Evolutionary conservation across 2,113 vertebrate species (phyloP).

Genomic region (Mastomys coucha): DNA sequence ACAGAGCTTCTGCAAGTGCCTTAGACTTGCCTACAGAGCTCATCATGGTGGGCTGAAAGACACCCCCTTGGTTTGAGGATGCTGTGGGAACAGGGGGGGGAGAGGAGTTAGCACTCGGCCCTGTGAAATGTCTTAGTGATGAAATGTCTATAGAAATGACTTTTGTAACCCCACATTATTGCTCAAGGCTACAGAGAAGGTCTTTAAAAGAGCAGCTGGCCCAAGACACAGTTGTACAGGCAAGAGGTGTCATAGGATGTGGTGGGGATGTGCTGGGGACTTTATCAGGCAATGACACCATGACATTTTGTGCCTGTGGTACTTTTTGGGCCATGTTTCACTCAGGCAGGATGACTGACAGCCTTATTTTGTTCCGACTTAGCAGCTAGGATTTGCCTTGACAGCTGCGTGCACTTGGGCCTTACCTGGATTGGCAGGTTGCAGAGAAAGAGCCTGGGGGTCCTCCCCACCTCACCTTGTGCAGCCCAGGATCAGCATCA

Average conservation of each 20-base stretch:
- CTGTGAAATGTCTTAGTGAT: not conserved
- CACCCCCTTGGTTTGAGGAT: not conserved
- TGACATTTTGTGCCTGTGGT: conserved; percentile 57
- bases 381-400: conserved; percentile 63
- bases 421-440: conserved; percentile 67
- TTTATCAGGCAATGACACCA: conserved; percentile 12
- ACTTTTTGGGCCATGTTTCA: conserved; percentile 56
- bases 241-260: not conserved
- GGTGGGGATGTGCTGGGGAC: not conserved
- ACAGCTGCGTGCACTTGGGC: conserved; percentile 58
- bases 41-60: not conserved
- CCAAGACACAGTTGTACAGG: not conserved
- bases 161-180: not conserved
- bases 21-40: not conserved
- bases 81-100: not conserved
- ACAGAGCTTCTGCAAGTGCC: not conserved
- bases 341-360: conserved; percentile 74
- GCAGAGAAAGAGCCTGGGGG: not conserved
- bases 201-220: not conserved
- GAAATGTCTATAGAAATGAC: not conserved
- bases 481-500: not conserved
- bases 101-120: not conserved
- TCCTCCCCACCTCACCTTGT: no score
- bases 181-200: conserved; percentile 44
- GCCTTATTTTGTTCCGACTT: conserved; percentile 50